Evolutionary conservation across 2,113 vertebrate species (phyloP).

Genomic region (Aepyceros melampus): DNA sequence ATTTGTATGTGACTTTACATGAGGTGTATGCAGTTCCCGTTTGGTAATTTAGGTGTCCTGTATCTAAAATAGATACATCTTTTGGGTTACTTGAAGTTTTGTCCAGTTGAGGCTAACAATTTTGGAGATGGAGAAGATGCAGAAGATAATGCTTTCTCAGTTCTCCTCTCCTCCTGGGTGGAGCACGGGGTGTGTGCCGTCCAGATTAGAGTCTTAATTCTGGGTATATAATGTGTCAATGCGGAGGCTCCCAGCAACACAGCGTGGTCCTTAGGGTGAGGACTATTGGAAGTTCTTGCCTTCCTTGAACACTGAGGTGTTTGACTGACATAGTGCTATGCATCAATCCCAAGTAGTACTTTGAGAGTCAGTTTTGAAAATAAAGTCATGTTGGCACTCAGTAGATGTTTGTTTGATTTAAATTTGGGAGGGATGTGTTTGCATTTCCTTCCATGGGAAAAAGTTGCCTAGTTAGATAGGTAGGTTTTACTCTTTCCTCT

Average conservation of each 20-base stretch:
- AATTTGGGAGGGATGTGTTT: neutral
- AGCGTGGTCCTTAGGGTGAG: neutral
- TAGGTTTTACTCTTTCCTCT: neutral
- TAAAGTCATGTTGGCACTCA: neutral
- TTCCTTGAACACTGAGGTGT: neutral
- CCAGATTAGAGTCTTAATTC: neutral
- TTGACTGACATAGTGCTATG: neutral
- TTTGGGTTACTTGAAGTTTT: neutral
- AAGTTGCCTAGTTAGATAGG: neutral
- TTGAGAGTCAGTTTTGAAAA: neutral
- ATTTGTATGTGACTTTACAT: neutral
- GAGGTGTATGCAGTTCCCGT: neutral
- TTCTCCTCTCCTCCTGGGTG: neutral
- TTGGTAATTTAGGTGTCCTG: neutral
- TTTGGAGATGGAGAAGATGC: neutral
- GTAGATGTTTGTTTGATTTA: neutral
- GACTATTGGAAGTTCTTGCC: neutral
- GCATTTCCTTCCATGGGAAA: neutral
- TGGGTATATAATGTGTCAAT: neutral
- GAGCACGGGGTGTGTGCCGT: rapidly evolving
- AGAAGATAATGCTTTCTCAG: neutral
- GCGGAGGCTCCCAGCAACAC: neutral
- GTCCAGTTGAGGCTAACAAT: neutral
- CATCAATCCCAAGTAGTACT: neutral
- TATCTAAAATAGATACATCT: neutral